phyloP scores from a whole-genome alignment of 1,140 invertebrate genomes.

The Babylonia areolata region DNA sequence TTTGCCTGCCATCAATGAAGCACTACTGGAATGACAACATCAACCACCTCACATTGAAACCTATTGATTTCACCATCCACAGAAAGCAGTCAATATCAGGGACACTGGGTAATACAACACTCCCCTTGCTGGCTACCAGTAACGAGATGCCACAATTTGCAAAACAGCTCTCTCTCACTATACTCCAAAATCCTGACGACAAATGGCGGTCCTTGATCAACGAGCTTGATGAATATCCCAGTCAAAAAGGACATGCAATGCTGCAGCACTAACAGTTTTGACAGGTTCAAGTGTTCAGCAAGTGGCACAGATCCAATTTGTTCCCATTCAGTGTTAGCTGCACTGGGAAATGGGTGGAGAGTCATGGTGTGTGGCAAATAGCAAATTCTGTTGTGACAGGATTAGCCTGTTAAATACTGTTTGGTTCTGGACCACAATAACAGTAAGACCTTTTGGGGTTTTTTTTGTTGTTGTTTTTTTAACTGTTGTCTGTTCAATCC shows the following conservation, averaged over 20 bases:
- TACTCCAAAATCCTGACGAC: not conserved
- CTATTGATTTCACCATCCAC: not conserved
- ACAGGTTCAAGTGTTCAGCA: not conserved
- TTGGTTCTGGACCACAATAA: no score
- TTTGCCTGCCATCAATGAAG: no score
- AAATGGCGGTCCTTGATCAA: not conserved
- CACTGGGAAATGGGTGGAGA: no score
- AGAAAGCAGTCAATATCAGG: not conserved
- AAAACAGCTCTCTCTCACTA: not conserved
- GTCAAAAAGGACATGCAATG: not conserved
- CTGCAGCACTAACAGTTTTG: not conserved
- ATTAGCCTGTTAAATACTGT: no score
- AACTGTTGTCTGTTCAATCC: no score
- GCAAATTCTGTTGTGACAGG: no score
- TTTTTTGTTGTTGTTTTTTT: no score
- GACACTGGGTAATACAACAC: not conserved
- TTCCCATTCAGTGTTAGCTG: not conserved
- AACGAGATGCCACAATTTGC: not conserved
- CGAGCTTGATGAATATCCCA: not conserved
- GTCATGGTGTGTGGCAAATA: no score
- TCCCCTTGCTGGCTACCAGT: not conserved
- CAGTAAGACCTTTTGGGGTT: no score
- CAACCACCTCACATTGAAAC: no score
- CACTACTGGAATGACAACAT: no score
- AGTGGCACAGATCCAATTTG: not conserved